Evolutionary conservation across 2,888 invertebrate genomes (phyloP).

Genomic region (Labia minor): DNA sequence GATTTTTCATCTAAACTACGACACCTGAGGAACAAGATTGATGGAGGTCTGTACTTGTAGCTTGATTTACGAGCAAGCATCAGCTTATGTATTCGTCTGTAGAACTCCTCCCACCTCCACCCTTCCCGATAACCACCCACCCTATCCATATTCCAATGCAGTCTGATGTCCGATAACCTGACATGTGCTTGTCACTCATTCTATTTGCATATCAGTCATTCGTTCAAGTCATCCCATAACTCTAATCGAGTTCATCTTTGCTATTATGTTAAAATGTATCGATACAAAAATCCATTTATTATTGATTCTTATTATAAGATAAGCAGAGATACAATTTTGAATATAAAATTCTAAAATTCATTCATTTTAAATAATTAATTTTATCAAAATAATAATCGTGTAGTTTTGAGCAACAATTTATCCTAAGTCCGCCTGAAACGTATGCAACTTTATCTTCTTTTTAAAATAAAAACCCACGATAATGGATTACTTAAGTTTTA

Average conservation of each 20-base stretch:
- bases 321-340: too few relatives aligned
- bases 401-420: too few relatives aligned
- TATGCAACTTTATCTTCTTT: too few relatives aligned
- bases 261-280: too few relatives aligned
- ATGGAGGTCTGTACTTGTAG: neutral
- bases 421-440: too few relatives aligned
- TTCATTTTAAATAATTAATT: too few relatives aligned
- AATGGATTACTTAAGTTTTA: too few relatives aligned
- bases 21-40: neutral
- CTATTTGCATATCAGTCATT: neutral
- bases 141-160: neutral
- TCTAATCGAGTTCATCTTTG: neutral
- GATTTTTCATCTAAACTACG: neutral
- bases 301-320: too few relatives aligned
- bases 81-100: neutral
- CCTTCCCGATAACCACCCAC: neutral
- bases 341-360: too few relatives aligned
- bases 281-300: too few relatives aligned
- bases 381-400: too few relatives aligned
- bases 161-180: neutral
- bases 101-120: neutral
- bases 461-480: too few relatives aligned
- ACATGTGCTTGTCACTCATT: neutral
- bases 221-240: neutral
- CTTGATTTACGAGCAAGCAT: neutral